Base-by-base conservation (phyloP, 2,797 vertebrate genomes). In the Acanthornis magna region DNA sequence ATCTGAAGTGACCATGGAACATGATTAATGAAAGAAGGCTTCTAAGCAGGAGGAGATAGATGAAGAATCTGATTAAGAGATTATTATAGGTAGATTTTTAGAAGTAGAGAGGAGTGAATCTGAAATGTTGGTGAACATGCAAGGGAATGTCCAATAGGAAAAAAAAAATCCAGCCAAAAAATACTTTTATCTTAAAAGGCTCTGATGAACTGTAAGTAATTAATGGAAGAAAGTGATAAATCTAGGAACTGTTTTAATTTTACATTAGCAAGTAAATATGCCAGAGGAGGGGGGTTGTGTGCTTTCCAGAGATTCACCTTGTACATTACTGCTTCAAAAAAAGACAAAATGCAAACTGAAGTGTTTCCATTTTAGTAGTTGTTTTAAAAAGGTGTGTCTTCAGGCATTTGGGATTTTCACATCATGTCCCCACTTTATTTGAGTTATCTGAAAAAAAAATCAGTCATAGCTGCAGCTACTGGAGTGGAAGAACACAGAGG, bases 351-450 rank as follows among this genome's bases (percentile, higher is more conserved):
- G 1, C 47, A 43, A 78, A 62, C 9, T 32, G 34, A 75, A 79
- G 18, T 16, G 40, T 93, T 93, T 74, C 83, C 60, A 30, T 94
- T 76, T 91, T 73, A 36, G 48, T 86, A 51, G 77, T 20, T 78
- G 20, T 55, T 93, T 80, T 73, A 4, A 78, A 93, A 93, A 75
- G 29, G 51, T 81, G 2, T 83, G 23, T 89, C 78, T 88, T 78
- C 13, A 55, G 82, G 70, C 5, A 0, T 87, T 85, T 66, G 17
- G 19, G 71, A 26, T 84, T 91, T 94, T 91, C 74, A 38, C 57
- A 43, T 89, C 36, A 30, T 47, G 32, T 83, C 68, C 34, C 21
- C 13, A 9, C 8, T 85, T 63, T 19, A 63, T 89, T 51, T 45
- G 75, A 42, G 5, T 74, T 89, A 27, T 30, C 20, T 63, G 54